Evolutionary conservation across 2,797 vertebrate species (phyloP), one percentile per base, ranked within the genome.

Genomic region (Macroramphosus scolopax): DNA sequence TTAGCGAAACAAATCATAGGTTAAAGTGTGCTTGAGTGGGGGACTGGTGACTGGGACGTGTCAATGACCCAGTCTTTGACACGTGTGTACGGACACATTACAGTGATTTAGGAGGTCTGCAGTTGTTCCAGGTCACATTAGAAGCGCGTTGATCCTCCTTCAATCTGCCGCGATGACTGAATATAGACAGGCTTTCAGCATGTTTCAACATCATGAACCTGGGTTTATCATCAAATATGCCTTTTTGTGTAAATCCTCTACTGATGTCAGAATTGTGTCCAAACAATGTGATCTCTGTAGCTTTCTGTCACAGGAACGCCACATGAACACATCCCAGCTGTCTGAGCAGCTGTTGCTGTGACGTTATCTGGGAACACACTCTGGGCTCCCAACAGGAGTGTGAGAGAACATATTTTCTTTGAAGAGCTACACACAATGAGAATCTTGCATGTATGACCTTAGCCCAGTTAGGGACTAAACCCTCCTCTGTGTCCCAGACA

Each of bases 301-400:
- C 38, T 48, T 8, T 47, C 38, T 56, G 54, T 69, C 57, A 79
- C 39, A 75, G 47, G 58, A 58, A 53, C 55, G 33, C 52, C 65
- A 72, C 74, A 76, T 51, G 60, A 51, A 57, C 52, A 56, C 57
- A 66, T 51, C 79, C 83, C 81, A 83, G 82, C 83, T 84, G 83
- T 75, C 68, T 51, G 62, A 63, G 63, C 83, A 85, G 80, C 82
- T 86, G 83, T 51, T 69, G 30, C 44, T 0, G n/a, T 73, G 67
- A 75, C 37, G 30, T 63, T 69, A 82, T 82, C 80, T 77, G 80
- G 60, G 29, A 59, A 68, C 38, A n/a, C 49, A 53, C 44, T 41
- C 51, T 10, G 31, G 48, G 46, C 62, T 55, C 38, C 57, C 38
- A 51, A 70, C 42, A 68, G 50, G 44, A 76, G 57, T 57, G 43